phyloP scores from a whole-genome alignment of 2,113 vertebrate species.

The Falco punctatus region DNA sequence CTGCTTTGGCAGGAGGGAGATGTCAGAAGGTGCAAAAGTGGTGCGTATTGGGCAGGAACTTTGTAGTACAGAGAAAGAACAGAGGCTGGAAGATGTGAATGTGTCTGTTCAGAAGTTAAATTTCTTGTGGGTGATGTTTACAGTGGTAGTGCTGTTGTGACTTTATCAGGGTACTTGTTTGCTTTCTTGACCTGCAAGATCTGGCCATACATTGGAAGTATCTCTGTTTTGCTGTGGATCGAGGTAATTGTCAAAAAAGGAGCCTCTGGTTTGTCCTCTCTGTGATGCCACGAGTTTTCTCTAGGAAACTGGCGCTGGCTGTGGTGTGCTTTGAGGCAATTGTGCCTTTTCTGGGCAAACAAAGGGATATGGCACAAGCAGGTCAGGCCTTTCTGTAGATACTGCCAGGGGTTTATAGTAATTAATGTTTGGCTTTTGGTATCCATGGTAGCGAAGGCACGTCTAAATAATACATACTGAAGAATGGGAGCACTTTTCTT shows the following conservation, averaged over 20 bases:
- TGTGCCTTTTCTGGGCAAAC: neutral
- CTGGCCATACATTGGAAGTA: neutral
- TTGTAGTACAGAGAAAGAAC: neutral
- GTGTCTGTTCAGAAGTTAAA: neutral
- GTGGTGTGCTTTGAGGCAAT: fast-evolving
- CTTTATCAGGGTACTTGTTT: neutral
- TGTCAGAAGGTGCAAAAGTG: neutral
- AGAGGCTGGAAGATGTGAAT: neutral
- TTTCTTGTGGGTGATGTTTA: neutral
- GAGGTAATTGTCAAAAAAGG: neutral
- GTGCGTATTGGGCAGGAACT: neutral
- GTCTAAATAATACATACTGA: neutral
- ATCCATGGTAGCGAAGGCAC: neutral
- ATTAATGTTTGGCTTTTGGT: neutral
- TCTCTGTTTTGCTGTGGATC: neutral
- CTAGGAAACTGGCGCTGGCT: neutral
- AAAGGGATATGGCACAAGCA: neutral
- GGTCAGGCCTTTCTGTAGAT: neutral
- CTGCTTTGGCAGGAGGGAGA: neutral
- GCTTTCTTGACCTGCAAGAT: neutral
- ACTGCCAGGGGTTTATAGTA: neutral
- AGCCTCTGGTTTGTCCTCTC: neutral
- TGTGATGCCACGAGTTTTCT: neutral
- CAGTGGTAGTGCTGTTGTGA: neutral
- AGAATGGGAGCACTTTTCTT: neutral